Conservation (phyloP, 2,888 invertebrate species). For the Tinea trinotella region DNA sequence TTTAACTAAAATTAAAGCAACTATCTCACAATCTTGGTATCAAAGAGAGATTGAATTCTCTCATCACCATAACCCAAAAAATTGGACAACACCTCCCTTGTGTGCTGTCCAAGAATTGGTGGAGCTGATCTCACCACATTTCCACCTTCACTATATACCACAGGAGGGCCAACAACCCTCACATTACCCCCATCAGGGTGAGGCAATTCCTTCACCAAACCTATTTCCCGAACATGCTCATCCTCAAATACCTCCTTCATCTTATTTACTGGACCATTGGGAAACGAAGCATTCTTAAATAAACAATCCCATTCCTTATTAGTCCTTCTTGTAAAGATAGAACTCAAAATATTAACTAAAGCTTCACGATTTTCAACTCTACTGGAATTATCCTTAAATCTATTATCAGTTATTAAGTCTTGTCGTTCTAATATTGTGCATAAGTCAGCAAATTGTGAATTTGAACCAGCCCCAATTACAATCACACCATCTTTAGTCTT, state of each 20-base stretch:
- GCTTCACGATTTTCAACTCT: slow-evolving; percentile 84
- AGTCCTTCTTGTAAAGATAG: slow-evolving; percentile 72
- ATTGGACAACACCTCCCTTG: slow-evolving; percentile 79
- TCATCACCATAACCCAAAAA: slow-evolving; percentile 75
- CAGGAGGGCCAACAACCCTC: slow-evolving; percentile 89
- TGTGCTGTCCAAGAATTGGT: slow-evolving; percentile 91
- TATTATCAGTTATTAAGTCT: slow-evolving; percentile 73
- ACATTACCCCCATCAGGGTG: slow-evolving; percentile 81
- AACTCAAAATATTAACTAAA: slow-evolving; percentile 75
- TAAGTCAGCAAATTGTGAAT: slow-evolving; percentile 83
- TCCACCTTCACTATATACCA: slow-evolving; percentile 81
- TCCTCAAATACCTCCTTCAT: slow-evolving; percentile 90
- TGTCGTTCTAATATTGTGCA: slow-evolving; percentile 75
- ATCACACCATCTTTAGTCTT: slow-evolving; percentile 86
- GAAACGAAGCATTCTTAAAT: slow-evolving; percentile 84
- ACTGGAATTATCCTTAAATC: slow-evolving; percentile 79
- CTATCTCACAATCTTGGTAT: slow-evolving; percentile 47
- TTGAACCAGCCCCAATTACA: slow-evolving; percentile 90
- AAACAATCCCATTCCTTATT: slow-evolving; percentile 81
- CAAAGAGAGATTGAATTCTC: slow-evolving; percentile 72
- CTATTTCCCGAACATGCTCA: slow-evolving; percentile 83
- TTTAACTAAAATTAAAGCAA: neutral
- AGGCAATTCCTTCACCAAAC: slow-evolving; percentile 78
- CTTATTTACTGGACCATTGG: slow-evolving; percentile 92
- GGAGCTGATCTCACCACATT: slow-evolving; percentile 83